Base-by-base conservation (phyloP, 2,797 vertebrate genomes). In the Pangasius macronema region DNA sequence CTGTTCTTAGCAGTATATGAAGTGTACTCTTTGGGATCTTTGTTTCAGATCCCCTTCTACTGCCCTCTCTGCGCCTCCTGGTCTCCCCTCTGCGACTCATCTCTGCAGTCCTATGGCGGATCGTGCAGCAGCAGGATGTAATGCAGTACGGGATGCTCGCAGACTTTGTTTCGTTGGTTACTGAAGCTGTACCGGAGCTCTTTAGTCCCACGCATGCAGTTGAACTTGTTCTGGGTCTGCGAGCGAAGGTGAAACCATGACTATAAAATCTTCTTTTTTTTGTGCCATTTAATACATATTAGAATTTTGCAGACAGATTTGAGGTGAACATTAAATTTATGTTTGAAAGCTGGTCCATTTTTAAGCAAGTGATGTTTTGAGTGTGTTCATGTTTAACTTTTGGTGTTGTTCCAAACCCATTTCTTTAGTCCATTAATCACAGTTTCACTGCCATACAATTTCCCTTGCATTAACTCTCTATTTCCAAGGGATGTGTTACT, bases 11-110 rank as follows among this genome's bases (percentile, higher is more conserved):
- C 18, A 9, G 2, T 39, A 22, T 20, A 42, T 42, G 5, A n/a
- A 53, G 24, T 55, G 0, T 24, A 5, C 39, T 0, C 27, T 59
- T 76, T 49, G 14, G 46, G 24, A 36, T 57, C n/a, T 83, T 33
- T 7, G 0, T 84, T 68, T 39, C 67, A 84, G 89, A 49, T 85
- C 42, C 57, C 81, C 93, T 94, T 7, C 91, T 88, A 9, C 87
- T 88, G 36, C 87, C 91, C 36, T 94, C 94, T 3, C 72, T 95
- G 0, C 90, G 86, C 1, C 93, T 95, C 76, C 89, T 95, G 20
- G 94, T 94, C 9, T 91, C 94, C 33, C 94, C 94, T 0, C 77
- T 95, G 39, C 92, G 93, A 0, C 91, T 95, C 0, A 89, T 95
- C 88, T 93, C 95, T 5, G 94, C 93, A 1, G 93, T 93, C 84